Percentiles rank a stretch among this genome's conserved stretches.
These are phyloP conservation scores for Ceratosolen fusciceps DNA, from an alignment of 1,140 invertebrate genomes.

Conservation along the genomic window DNA sequence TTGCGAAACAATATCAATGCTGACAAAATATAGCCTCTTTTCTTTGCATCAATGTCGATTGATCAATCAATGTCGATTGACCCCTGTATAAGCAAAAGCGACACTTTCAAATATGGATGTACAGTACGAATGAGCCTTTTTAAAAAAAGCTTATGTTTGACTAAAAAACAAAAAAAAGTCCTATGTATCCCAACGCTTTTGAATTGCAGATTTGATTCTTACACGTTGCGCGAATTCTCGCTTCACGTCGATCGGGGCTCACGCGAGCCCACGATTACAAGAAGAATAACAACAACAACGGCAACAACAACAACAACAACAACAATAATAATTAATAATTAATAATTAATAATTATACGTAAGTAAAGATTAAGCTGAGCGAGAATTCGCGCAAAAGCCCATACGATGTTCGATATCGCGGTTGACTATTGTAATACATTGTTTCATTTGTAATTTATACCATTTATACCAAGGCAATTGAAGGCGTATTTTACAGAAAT, in stretches of 20 bases:
- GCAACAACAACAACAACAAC: too few species aligned
- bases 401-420: constrained; percentile 55
- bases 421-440: constrained; percentile 54
- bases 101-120: constrained; percentile 70
- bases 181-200: constrained; percentile 40
- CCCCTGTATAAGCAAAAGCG: constrained; percentile 66
- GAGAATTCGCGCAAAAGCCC: constrained; percentile 45
- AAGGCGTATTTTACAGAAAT: constrained; percentile 69
- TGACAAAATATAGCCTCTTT: constrained; percentile 72
- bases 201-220: constrained; percentile 15
- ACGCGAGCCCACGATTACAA: too few species aligned
- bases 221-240: constrained; percentile 5
- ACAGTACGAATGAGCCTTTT: constrained; percentile 72
- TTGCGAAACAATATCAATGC: constrained; percentile 67
- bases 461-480: constrained; percentile 66
- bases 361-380: neutral
- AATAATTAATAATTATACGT: constrained; percentile 6
- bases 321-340: too few species aligned
- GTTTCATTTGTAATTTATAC: constrained; percentile 47
- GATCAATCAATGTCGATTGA: constrained; percentile 57
- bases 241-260: neutral
- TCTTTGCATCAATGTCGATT: constrained; percentile 65
- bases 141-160: constrained; percentile 61
- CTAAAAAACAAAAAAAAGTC: too few species aligned
- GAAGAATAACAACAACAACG: too few species aligned